phyloP scores from a whole-genome alignment of 64 coral and sea anemone genomes.

The Platygyra sinensis region DNA sequence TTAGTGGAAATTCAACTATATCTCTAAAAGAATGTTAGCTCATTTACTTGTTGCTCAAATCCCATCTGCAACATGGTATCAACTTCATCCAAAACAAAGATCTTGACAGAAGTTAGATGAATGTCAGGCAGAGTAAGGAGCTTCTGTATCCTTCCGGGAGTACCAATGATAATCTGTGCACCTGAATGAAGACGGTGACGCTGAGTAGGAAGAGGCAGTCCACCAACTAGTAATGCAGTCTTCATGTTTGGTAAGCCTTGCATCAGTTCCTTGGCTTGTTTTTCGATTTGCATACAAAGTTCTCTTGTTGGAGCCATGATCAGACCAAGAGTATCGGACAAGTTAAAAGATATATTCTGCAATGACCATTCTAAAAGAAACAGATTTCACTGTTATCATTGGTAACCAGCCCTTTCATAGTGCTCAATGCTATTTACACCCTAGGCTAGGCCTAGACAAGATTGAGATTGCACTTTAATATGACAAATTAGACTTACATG shows the following conservation, averaged over 20 bases:
- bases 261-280: constrained; percentile 91
- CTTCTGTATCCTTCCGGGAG: constrained; percentile 83
- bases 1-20: too few species aligned
- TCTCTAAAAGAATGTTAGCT: too few species aligned
- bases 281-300: constrained; percentile 97
- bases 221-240: constrained; percentile 91
- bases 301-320: constrained; percentile 94
- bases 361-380: not conserved
- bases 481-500: too few species aligned
- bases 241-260: constrained; percentile 84
- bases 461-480: too few species aligned
- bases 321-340: constrained; percentile 43
- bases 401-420: too few species aligned
- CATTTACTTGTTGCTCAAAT: constrained; percentile 90
- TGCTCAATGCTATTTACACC: too few species aligned
- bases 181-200: constrained; percentile 74
- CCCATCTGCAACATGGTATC: constrained; percentile 96
- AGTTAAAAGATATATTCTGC: not conserved
- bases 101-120: constrained; percentile 57
- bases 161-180: constrained; percentile 85
- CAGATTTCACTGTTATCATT: not conserved
- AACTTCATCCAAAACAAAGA: constrained; percentile 89
- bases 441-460: too few species aligned
- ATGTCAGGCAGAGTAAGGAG: constrained; percentile 56
- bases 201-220: constrained; percentile 87